These are phyloP conservation scores for Drosophila subpulchrella DNA, from an alignment of 1,140 invertebrate species.

Conservation along the genomic window DNA sequence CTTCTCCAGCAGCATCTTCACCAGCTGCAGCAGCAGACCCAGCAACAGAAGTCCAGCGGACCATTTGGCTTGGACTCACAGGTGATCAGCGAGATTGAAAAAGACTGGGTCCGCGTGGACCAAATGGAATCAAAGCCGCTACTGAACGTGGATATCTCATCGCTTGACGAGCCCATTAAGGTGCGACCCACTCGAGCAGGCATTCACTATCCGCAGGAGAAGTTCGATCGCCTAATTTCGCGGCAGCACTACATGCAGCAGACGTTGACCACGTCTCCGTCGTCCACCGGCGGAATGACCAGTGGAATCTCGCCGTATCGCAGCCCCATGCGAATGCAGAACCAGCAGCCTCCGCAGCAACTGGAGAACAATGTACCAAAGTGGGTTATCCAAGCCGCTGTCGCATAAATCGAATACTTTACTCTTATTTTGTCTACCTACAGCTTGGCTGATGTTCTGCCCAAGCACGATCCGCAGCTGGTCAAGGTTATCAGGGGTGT, in stretches of 20 bases:
- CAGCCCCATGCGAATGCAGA: constrained; percentile 64
- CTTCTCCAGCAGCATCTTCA: constrained; percentile 63
- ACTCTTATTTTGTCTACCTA: background rate
- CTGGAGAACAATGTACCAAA: constrained; percentile 67
- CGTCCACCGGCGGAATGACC: constrained; percentile 34
- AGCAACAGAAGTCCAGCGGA: constrained; percentile 85
- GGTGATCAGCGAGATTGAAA: constrained; percentile 88
- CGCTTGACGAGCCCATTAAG: constrained; percentile 86
- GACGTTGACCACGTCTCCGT: constrained; percentile 52
- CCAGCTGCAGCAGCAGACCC: constrained; percentile 63
- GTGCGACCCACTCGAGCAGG: constrained; percentile 82
- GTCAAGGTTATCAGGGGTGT: constrained; percentile 77
- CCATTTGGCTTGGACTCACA: constrained; percentile 90
- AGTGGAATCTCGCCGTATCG: constrained; percentile 67
- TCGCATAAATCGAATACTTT: background rate
- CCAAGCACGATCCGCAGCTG: constrained; percentile 81
- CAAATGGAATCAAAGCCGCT: constrained; percentile 84
- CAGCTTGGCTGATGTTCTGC: constrained; percentile 77
- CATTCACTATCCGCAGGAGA: constrained; percentile 85
- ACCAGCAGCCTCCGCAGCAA: constrained; percentile 41
- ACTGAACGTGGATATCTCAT: constrained; percentile 85
- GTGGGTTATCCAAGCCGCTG: constrained; percentile 19
- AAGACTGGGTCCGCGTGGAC: constrained; percentile 78
- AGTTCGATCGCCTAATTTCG: constrained; percentile 85
- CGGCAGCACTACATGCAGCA: constrained; percentile 49